Conservation (phyloP, 2,113 vertebrate genomes). For the Synodontis membranacea region DNA sequence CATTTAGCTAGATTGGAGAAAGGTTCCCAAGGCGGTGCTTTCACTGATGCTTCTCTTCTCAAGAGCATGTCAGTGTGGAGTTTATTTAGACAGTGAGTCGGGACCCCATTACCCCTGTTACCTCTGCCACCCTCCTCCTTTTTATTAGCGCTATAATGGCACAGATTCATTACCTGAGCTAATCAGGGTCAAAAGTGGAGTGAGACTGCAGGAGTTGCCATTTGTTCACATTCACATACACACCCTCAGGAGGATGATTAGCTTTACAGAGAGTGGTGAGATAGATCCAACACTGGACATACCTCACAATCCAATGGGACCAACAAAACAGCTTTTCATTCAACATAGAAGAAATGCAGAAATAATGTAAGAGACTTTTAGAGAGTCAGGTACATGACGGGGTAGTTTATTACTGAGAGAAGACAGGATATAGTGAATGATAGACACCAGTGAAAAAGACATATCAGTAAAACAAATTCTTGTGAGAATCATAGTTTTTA, state of each 20-base stretch:
- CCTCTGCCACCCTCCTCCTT: constrained; percentile 58
- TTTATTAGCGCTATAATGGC: constrained; percentile 77
- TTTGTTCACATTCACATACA: constrained; percentile 61
- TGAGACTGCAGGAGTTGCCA: constrained; percentile 83
- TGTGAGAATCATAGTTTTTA: too few species aligned
- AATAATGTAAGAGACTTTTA: not conserved
- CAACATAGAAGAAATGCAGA: not conserved
- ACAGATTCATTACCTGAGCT: constrained; percentile 86
- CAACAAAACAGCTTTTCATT: not conserved
- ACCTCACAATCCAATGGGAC: not conserved
- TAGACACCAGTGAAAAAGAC: not conserved
- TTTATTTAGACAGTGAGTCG: constrained; percentile 64
- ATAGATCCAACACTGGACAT: not conserved
- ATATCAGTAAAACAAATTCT: too few species aligned
- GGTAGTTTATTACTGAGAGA: not conserved
- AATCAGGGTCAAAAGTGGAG: constrained; percentile 92
- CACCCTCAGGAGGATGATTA: constrained; percentile 57
- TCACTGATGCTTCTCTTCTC: constrained; percentile 39
- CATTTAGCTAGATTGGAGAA: constrained; percentile 13
- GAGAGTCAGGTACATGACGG: not conserved
- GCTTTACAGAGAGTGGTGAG: constrained; percentile 8
- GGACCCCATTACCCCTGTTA: constrained; percentile 61
- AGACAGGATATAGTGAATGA: not conserved
- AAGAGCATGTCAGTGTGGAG: constrained; percentile 53
- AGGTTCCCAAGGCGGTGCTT: constrained; percentile 27